These are phyloP conservation scores for Podotricha telesiphe DNA, from an alignment of 2,888 invertebrate species.

Conservation along the genomic window DNA sequence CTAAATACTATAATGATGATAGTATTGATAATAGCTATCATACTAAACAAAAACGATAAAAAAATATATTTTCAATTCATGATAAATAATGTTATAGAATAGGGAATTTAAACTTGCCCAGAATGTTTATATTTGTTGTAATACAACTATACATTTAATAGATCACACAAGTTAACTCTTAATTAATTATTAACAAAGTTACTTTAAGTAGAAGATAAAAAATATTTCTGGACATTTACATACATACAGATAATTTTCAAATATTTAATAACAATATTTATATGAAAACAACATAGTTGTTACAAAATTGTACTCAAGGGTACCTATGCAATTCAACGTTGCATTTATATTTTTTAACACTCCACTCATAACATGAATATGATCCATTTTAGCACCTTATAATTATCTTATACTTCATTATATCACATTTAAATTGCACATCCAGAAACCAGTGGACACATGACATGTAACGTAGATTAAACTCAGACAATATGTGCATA, in stretches of 20 bases:
- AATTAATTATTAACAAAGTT: constrained; percentile 31
- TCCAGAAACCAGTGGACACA: constrained; percentile 62
- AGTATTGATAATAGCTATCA: constrained; percentile 21
- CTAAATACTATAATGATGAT: background rate
- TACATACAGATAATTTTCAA: constrained; percentile 37
- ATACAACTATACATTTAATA: constrained; percentile 30
- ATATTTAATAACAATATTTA: constrained; percentile 43
- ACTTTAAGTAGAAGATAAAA: constrained; percentile 37
- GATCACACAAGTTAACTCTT: constrained; percentile 32
- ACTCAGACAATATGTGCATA: constrained; percentile 56
- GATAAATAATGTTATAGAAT: constrained; percentile 33
- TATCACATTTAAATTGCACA: constrained; percentile 82
- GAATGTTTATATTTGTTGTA: constrained; percentile 30
- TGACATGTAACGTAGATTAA: constrained; percentile 48
- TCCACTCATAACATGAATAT: constrained; percentile 53
- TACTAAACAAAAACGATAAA: constrained; percentile 36
- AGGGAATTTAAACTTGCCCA: constrained; percentile 33
- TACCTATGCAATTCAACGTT: constrained; percentile 65
- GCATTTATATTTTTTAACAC: constrained; percentile 40
- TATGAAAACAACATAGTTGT: constrained; percentile 77
- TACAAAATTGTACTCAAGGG: constrained; percentile 75
- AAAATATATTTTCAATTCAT: constrained; percentile 38
- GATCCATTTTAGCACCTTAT: constrained; percentile 77
- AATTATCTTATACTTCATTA: constrained; percentile 63
- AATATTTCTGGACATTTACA: constrained; percentile 40